These are phyloP conservation scores for Sarcophaga carnaria DNA, from an alignment of 2,888 invertebrate genomes.

Conservation along the genomic window DNA sequence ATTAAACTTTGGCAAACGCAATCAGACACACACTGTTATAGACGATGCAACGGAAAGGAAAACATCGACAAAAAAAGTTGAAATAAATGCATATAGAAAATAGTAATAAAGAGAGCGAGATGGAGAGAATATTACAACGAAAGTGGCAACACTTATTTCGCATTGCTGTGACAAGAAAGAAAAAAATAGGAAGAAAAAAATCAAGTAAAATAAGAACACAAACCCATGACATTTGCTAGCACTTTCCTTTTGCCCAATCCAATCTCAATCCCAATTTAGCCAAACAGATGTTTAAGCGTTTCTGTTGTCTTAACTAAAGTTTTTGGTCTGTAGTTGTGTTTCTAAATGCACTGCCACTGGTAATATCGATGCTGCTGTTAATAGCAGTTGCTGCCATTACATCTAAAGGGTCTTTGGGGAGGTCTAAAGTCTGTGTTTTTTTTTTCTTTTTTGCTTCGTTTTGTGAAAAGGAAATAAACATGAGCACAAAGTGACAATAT, in stretches of 20 bases:
- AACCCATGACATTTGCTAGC: conserved; percentile 40
- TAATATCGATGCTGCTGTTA: conserved; percentile 18
- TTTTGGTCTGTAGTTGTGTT: neutral
- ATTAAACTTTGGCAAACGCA: conserved; percentile 49
- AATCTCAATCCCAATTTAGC: neutral
- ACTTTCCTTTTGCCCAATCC: conserved; percentile 36
- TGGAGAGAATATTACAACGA: conserved; percentile 23
- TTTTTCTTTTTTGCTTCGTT: neutral
- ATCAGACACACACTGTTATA: conserved; percentile 37
- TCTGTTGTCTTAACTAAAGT: neutral
- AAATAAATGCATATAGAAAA: too few relatives aligned
- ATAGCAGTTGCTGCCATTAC: conserved; percentile 52
- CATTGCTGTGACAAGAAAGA: conserved; percentile 35
- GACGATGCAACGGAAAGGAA: neutral
- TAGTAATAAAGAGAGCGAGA: neutral
- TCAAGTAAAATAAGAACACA: neutral
- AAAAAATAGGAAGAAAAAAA: neutral
- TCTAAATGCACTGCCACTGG: neutral
- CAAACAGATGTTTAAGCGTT: conserved; percentile 46
- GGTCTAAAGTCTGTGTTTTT: conserved; percentile 42
- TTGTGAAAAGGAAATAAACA: conserved; percentile 54
- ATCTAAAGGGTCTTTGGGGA: conserved; percentile 59
- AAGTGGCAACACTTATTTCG: conserved; percentile 44
- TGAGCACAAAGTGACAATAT: conserved; percentile 66
- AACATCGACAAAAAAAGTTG: neutral